A percentile compares a stretch with the other conserved stretches of the same genome.
Conservation (phyloP, 2,888 invertebrate genomes). For the Drosophila macrospina region DNA sequence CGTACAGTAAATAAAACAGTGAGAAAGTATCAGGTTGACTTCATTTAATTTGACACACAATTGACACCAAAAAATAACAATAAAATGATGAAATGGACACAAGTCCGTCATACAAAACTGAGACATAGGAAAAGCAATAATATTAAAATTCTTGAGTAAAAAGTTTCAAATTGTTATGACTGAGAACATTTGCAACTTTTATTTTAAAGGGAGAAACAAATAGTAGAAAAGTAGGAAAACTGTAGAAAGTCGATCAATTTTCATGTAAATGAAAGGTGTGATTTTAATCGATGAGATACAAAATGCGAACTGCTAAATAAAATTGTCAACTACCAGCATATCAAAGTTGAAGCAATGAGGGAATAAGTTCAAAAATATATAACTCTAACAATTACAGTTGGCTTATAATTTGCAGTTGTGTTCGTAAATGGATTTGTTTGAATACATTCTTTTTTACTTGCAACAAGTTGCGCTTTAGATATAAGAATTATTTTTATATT, state of each 20-base stretch:
- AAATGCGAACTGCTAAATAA: conserved; percentile 14
- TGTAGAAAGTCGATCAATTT: conserved; percentile 24
- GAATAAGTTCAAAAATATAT: too few species aligned
- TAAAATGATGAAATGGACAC: conserved; percentile 23
- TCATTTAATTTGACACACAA: conserved; percentile 25
- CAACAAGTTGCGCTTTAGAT: conserved; percentile 29
- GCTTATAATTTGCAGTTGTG: background rate
- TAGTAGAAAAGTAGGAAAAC: too few species aligned
- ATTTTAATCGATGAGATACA: conserved; percentile 18
- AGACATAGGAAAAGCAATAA: conserved; percentile 6
- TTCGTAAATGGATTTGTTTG: conserved; percentile 2
- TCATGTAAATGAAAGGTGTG: conserved; percentile 29
- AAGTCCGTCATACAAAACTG: conserved; percentile 1
- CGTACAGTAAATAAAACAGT: conserved; percentile 8
- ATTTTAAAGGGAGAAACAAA: too few species aligned
- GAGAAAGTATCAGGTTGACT: conserved; percentile 38
- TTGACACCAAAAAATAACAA: conserved; percentile 16
- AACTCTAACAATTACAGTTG: background rate
- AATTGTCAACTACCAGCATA: conserved; percentile 3
- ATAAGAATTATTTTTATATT: conserved; percentile 1
- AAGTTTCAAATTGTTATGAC: conserved; percentile 40
- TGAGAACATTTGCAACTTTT: conserved; percentile 3
- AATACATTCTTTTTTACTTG: conserved; percentile 6
- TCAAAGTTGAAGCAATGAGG: background rate
- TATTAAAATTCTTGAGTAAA: conserved; percentile 15